A percentile compares a stretch with the other conserved stretches of the same genome.
Conservation (phyloP, 2,113 vertebrate species). For the Rhegmatorhina hoffmannsi region DNA sequence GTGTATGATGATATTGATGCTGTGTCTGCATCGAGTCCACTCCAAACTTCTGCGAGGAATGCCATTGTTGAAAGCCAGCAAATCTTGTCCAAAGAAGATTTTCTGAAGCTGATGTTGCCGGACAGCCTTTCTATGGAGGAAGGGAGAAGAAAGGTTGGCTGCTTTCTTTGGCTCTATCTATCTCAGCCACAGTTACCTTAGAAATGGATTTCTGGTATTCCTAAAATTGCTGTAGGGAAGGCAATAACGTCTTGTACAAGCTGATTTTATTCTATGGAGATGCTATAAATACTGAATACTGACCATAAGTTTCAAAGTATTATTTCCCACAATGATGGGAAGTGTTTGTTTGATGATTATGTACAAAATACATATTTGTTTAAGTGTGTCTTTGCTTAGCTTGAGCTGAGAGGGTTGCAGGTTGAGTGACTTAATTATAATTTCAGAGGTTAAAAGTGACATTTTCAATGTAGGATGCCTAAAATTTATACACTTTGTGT, state of each 20-base stretch:
- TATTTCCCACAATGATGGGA: neutral
- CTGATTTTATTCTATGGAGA: neutral
- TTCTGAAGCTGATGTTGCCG: conserved; percentile 88
- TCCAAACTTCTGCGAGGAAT: conserved; percentile 75
- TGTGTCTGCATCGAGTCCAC: conserved; percentile 73
- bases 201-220: neutral
- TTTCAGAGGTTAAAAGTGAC: neutral
- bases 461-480: neutral
- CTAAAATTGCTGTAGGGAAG: neutral
- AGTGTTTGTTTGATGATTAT: neutral
- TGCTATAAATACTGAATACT: neutral
- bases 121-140: conserved; percentile 84
- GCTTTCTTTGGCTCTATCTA: neutral
- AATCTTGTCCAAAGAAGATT: conserved; percentile 89
- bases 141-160: conserved; percentile 86
- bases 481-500: neutral
- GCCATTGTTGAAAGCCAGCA: conserved; percentile 77
- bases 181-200: neutral
- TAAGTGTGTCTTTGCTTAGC: neutral
- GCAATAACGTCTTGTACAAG: neutral
- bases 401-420: neutral
- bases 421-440: neutral
- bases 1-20: conserved; percentile 81
- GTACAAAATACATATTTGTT: neutral
- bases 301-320: neutral